Conservation (phyloP, 64 coral and sea anemone genomes). For the Porites lutea region DNA sequence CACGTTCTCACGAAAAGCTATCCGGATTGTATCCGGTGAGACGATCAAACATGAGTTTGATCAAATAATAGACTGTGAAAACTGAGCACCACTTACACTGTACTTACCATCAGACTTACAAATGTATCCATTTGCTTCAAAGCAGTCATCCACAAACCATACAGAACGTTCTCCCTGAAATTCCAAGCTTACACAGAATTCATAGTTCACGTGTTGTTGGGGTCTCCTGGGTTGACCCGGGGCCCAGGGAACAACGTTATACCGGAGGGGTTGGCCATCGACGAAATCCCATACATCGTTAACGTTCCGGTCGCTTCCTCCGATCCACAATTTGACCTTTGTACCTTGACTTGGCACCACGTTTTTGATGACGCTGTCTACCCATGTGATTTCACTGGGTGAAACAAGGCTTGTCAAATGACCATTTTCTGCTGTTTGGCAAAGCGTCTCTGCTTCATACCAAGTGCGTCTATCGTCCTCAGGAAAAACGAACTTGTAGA, state of each 20-base stretch:
- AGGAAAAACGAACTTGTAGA: slow-evolving; percentile 73
- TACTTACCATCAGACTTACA: slow-evolving; percentile 79
- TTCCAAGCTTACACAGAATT: slow-evolving; percentile 78
- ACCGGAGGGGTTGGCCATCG: slow-evolving; percentile 67
- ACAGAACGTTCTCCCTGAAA: slow-evolving; percentile 21
- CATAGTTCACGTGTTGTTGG: slow-evolving; percentile 19
- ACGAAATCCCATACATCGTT: slow-evolving; percentile 81
- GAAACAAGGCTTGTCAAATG: slow-evolving; percentile 72
- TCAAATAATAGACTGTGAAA: not conserved
- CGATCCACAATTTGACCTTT: slow-evolving; percentile 52
- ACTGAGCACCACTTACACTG: too few relatives aligned
- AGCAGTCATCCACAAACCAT: slow-evolving; percentile 92
- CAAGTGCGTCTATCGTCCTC: slow-evolving; percentile 72
- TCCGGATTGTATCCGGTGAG: too few relatives aligned
- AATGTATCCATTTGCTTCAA: slow-evolving; percentile 69
- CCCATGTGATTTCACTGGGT: slow-evolving; percentile 60
- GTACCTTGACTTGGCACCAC: not conserved
- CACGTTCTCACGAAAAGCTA: too few relatives aligned
- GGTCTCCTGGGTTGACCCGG: slow-evolving; percentile 81
- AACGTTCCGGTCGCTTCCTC: slow-evolving; percentile 66
- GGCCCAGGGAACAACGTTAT: slow-evolving; percentile 77
- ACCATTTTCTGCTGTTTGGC: slow-evolving; percentile 35
- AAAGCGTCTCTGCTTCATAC: slow-evolving; percentile 64
- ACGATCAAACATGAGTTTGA: too few relatives aligned
- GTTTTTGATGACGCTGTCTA: slow-evolving; percentile 2